Conservation (phyloP, 2,113 vertebrate species). For the Heterotilapia buettikoferi region DNA sequence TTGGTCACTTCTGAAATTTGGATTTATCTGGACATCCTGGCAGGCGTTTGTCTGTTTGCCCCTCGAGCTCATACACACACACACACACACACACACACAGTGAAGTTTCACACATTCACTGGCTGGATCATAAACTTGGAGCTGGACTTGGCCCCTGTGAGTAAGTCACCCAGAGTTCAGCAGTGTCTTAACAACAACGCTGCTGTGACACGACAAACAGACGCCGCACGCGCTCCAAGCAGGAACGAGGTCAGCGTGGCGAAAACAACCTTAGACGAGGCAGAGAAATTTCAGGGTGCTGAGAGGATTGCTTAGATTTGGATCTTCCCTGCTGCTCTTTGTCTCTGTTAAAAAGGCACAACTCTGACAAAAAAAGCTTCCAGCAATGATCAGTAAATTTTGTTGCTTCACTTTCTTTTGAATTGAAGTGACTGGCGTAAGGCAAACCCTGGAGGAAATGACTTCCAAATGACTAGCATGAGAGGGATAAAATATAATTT, state of each 20-base stretch:
- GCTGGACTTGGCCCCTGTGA: slow-evolving; percentile 21
- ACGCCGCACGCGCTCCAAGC: slow-evolving; percentile 19
- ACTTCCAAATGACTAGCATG: not conserved
- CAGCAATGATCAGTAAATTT: not conserved
- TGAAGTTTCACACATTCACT: slow-evolving; percentile 10
- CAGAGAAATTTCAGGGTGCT: not conserved
- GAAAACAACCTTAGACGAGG: not conserved
- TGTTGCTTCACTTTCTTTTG: not conserved
- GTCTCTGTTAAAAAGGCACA: not conserved
- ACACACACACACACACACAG: not conserved
- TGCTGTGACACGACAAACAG: slow-evolving; percentile 29
- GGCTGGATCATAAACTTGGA: slow-evolving; percentile 25
- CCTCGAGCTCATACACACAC: not conserved
- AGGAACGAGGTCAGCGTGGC: not conserved
- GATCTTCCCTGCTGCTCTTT: not conserved
- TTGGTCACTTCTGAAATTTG: not conserved
- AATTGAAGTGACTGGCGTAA: not conserved
- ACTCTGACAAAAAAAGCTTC: not conserved
- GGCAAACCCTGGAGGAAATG: not conserved
- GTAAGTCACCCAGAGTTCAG: slow-evolving; percentile 56
- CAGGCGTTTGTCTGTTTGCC: not conserved
- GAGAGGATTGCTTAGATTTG: slow-evolving; percentile 1
- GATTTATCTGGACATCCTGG: not conserved
- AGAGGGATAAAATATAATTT: not conserved
- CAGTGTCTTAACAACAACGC: slow-evolving; percentile 37